Evolutionary conservation across 1,140 invertebrate genomes (phyloP), one percentile per base, ranked within the genome.

Genomic region (Trachymyrmex septentrionalis): DNA sequence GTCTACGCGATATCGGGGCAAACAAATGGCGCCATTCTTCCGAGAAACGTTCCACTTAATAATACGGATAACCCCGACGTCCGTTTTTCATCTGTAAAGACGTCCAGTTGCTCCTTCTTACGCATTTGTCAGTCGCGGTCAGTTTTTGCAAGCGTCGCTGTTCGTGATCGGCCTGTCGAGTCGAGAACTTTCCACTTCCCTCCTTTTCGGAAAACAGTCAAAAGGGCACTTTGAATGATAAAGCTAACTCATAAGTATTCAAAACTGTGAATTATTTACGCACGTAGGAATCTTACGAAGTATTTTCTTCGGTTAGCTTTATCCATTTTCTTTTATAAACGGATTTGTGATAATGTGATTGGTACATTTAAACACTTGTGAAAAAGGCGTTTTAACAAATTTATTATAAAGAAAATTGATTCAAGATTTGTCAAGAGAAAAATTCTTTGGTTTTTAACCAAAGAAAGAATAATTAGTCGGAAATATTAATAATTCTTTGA

Each of bases 21-120:
- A 90, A 91, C 81, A 91, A 92, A 92, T 89, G 87, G 85, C 88
- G 87, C 66, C 77, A 87, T 90, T 85, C 78, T 86, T 61, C 76
- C 73, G 85, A 88, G 88, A 92, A 92, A 91, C 89, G 82, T 71
- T 64, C 71, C 86, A 75, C 85, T 87, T 91, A 90, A 91, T 91
- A 90, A 91, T 67, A 66, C 89, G 81, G 88, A 90, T 86, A 90
- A 90, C 77, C 85, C 71, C 69, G 21, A 48, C 64, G 81, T 87
- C 55, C 81, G 89, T 90, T 89, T 64, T 84, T 90, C 88, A 90
- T 90, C 86, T 82, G 86, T 90, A 86, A 90, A 91, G 55, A 86
- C 86, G 88, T 90, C 86, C 88, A 67, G 82, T 64, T 82, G 76
- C 66, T 82, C 63, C 61, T 87, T 63, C 72, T 57, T 48, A 44